Evolutionary conservation across 1,140 invertebrate species (phyloP), one percentile per base, ranked within the genome.

Genomic region (Drosophila repletoides): DNA sequence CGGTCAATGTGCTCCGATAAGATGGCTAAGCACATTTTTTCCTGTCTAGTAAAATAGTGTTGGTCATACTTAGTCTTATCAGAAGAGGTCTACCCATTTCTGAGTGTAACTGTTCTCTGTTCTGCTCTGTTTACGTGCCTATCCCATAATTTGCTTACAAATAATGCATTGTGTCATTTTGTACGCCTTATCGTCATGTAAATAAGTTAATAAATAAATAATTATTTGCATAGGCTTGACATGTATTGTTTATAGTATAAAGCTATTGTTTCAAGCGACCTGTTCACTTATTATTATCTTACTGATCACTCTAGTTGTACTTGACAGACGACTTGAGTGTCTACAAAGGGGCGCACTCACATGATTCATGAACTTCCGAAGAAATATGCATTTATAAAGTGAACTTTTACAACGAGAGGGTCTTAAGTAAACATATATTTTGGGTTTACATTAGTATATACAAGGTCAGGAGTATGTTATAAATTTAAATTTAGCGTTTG

Each of bases 1-100:
- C 55, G 36, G 40, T 45, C 59, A 41, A 33, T 38, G 29, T 22
- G 19, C 6, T 29, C 6, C 21, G 61, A 65, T 65, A 65, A 65
- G 53, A 9, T 5, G 2, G n/a, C 10, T 2, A 15, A 4, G 7
- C 26, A 49, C 33, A 41, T 14, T 49, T 49, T 26, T 10, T 2
- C 14, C 29, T 34, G 31, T 17, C 15, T 38, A 29, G 31, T 40
- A 12, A 12, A 41, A 17, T 29, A 45, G 29, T 29, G 33, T 17
- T 51, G 58, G 12, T 40, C 5, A 1, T 9, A n/a, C 14, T 15
- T 3, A 55, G 7, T 31, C 43, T 66, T 66, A 66, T 51, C 61
- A 31, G 9, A 29, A 21, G 14, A 21, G 21, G 10, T 1, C 21
- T 15, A 26, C 12, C 6, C n/a, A 4, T 10, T 3, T 36, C 19